These are phyloP conservation scores for Schlechtendalia chinensis DNA, from an alignment of 1,140 invertebrate genomes.

Conservation along the genomic window DNA sequence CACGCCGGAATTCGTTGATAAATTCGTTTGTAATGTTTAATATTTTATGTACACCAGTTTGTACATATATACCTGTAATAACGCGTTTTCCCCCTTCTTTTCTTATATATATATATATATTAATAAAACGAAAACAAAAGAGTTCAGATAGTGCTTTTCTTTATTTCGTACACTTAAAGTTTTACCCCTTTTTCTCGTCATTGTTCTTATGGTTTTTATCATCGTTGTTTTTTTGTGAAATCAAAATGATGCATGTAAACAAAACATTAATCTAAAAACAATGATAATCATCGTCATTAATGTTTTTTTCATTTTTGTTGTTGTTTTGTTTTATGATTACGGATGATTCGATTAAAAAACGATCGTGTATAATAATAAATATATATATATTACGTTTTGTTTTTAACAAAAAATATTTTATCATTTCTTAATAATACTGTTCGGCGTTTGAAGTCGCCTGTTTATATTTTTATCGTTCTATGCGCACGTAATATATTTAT, in stretches of 20 bases:
- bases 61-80: background rate
- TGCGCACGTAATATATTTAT: no score
- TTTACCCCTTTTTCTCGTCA: conserved; percentile 34
- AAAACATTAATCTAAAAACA: conserved; percentile 30
- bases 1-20: background rate
- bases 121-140: conserved; percentile 18
- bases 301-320: background rate
- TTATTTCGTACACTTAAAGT: conserved; percentile 20
- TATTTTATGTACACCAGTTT: background rate
- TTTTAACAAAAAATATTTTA: conserved; percentile 1
- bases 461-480: background rate
- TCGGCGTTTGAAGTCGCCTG: background rate
- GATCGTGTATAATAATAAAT: conserved; percentile 11
- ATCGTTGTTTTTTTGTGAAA: conserved; percentile 22
- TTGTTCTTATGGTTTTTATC: conserved; percentile 38
- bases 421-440: background rate
- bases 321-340: background rate
- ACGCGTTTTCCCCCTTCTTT: background rate
- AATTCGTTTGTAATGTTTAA: background rate
- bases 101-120: conserved; percentile 2
- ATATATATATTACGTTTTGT: background rate
- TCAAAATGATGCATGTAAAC: conserved; percentile 35
- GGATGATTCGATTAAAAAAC: conserved; percentile 2
- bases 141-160: background rate
- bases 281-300: conserved; percentile 9